Conservation (phyloP, 2,888 invertebrate species). For the Epinotia demarniana region DNA sequence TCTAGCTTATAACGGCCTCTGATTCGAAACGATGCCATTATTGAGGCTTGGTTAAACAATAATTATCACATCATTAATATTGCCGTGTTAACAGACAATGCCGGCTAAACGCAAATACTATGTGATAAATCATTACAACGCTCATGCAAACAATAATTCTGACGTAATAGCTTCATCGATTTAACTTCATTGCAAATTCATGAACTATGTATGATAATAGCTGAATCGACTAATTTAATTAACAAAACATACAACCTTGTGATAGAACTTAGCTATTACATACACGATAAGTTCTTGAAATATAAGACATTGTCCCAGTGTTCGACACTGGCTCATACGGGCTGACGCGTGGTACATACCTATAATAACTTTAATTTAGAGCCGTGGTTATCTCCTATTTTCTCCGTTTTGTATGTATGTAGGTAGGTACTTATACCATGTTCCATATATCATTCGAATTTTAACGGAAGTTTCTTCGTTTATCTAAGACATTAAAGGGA, state of each 20-base stretch:
- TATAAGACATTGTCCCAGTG: not conserved
- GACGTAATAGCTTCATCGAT: conserved; percentile 4
- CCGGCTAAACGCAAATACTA: conserved; percentile 28
- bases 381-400: too few species aligned
- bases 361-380: too few species aligned
- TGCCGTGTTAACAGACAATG: conserved; percentile 3
- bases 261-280: not conserved
- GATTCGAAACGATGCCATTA: not conserved
- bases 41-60: not conserved
- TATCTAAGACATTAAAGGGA: too few species aligned
- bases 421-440: too few species aligned
- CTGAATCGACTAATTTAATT: conserved; percentile 8
- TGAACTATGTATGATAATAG: conserved; percentile 16
- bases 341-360: too few species aligned
- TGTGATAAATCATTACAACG: conserved; percentile 7
- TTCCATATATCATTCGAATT: too few species aligned
- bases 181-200: conserved; percentile 21
- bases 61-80: conserved; percentile 15
- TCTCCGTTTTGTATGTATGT: too few species aligned
- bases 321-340: too few species aligned
- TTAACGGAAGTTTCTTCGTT: too few species aligned
- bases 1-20: too few species aligned
- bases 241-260: not conserved
- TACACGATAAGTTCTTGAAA: not conserved
- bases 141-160: conserved; percentile 26